Evolutionary conservation across 92 coral and sea anemone species (phyloP).

Genomic region (Hydrozoanthus gracilis): DNA sequence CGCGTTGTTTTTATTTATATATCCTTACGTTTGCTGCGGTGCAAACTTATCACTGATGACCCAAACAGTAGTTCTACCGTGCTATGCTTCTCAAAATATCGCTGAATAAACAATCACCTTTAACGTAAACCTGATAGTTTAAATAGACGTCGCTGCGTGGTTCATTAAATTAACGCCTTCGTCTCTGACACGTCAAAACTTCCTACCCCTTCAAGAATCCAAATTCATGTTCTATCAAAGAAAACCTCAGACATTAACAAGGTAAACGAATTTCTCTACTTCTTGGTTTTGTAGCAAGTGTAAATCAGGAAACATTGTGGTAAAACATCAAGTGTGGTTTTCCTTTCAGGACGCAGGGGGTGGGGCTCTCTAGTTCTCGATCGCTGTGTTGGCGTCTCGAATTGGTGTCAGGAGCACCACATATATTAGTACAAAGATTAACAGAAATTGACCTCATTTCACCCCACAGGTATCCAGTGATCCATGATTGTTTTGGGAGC

Average conservation of each 20-base stretch:
- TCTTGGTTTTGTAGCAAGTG: background rate
- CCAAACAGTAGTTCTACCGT: background rate
- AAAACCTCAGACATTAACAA: background rate
- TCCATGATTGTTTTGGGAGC: background rate
- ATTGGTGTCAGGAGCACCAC: slow-evolving; percentile 10
- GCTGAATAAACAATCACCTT: slow-evolving; percentile 43
- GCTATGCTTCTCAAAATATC: background rate
- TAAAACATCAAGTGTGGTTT: background rate
- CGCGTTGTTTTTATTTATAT: background rate
- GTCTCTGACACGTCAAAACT: background rate
- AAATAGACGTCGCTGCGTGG: slow-evolving; percentile 10
- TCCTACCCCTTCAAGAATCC: background rate
- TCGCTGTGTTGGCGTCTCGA: slow-evolving; percentile 15
- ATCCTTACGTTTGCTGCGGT: background rate
- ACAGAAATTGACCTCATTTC: slow-evolving; percentile 37
- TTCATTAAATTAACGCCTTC: slow-evolving; percentile 9
- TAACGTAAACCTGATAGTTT: slow-evolving; percentile 29
- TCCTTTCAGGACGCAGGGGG: slow-evolving; percentile 25
- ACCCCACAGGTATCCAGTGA: slow-evolving; percentile 17
- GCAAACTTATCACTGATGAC: background rate
- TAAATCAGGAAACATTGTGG: background rate
- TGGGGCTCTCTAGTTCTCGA: background rate
- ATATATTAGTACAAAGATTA: slow-evolving; percentile 43
- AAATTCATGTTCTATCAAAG: background rate
- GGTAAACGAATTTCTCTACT: background rate